Base-by-base conservation (phyloP, 2,113 vertebrate species). In the Oncorhynchus gorbuscha region DNA sequence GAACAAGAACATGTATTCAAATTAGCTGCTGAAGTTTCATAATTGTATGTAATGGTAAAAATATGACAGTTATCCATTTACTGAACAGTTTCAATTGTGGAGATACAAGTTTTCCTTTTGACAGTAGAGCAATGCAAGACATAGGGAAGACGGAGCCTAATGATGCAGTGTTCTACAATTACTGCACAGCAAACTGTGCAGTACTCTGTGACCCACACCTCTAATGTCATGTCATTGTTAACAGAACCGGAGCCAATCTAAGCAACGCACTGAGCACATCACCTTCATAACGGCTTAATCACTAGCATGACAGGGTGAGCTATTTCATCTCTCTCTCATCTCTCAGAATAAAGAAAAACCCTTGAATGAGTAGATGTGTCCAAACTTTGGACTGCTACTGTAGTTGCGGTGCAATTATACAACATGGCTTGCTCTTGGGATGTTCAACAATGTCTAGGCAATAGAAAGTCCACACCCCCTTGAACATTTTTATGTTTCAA, bases 231-330 rank as follows among this genome's bases (percentile, higher is more conserved):
- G 68, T 79, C 68, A 4, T 39, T 4, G 30, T 79, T 78, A 84
- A 74, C 70, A 76, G 66, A 24, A 70, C 84, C 7, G 84, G 74
- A 16, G 32, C 77, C 75, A 79, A 84, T 88, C 88, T 76, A 84
- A 83, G 26, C 62, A 74, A 79, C 16, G 74, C 69, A 75, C 73
- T 9, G 77, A 84, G 85, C 85, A 75, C 18, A 35, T 39, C 84
- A 80, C 82, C 80, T 85, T 89, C 89, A 91, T 91, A 87, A 87
- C 79, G 79, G 82, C 86, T 86, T 90, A 89, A 90, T 90, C 84
- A 87, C 83, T 76, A 73, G 65, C 84, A 84, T 79, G 84, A 88
- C 85, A 88, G 84, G 84, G 76, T 78, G 58, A 78, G 81, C 88
- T 88, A 89, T 89, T 90, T 84, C 86, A 75, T 81, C 83, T 71